These are phyloP conservation scores for Sceloporus tristichus DNA, from an alignment of 2,113 vertebrate genomes.

Conservation along the genomic window DNA sequence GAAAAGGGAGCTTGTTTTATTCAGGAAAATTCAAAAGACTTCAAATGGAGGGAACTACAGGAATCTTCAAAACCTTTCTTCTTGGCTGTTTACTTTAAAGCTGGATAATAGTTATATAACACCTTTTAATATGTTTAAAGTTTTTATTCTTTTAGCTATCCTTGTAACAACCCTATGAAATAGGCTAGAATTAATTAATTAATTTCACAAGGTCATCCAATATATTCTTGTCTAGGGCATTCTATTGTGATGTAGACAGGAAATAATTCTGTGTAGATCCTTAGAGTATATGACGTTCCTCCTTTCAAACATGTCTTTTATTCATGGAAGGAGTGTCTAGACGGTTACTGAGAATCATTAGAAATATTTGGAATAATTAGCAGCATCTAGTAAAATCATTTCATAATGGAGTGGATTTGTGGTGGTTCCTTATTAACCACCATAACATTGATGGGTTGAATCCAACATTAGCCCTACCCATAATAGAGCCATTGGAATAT, in stretches of 20 bases:
- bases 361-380: neutral
- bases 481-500: no score
- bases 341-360: neutral
- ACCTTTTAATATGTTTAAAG: neutral
- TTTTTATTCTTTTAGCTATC: neutral
- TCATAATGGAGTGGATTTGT: neutral
- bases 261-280: neutral
- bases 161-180: neutral
- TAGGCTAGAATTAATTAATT: neutral
- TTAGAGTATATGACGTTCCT: neutral
- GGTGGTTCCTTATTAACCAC: neutral
- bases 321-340: neutral
- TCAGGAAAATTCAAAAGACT: slow-evolving; percentile 57
- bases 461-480: no score
- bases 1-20: slow-evolving; percentile 37
- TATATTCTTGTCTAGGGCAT: neutral
- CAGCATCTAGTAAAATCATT: neutral
- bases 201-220: neutral
- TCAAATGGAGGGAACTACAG: neutral
- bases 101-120: neutral
- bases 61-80: neutral
- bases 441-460: neutral
- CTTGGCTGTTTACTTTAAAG: slow-evolving; percentile 14
- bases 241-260: neutral
- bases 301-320: neutral